Evolutionary conservation across 2,797 vertebrate species (phyloP), one percentile per base, ranked within the genome.

Genomic region (Bradypus variegatus): DNA sequence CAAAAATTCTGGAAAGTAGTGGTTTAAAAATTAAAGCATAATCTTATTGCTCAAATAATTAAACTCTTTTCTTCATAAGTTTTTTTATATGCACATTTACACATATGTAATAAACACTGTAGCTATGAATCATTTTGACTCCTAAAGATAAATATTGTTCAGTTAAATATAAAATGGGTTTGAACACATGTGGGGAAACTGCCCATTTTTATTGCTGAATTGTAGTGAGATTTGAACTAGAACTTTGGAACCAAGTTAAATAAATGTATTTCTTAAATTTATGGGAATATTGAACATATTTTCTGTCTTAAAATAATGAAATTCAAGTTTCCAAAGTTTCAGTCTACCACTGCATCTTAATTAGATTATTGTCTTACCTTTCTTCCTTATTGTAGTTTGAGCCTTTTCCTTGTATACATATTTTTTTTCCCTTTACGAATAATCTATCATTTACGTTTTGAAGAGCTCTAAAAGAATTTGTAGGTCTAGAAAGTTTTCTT

Each of bases 291-390:
- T 62, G 50, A 62, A 77, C 23, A 70, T 33, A 8, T 58, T 80
- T 93, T 90, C 25, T 83, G 13, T 67, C 79, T 76, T 62, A 90
- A 93, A 93, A 55, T 86, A 27, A 72, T 91, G 72, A 88, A 93
- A 65, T 55, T 45, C 80, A 27, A 41, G 75, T 76, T 90, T 90
- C 94, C 75, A 84, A 80, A 90, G 60, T 67, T 18, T 80, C 60
- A 21, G 19, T 75, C 48, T 91, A 83, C n/a, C 41, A 58, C 23
- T 50, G 38, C 29, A 83, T 64, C 38, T 82, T 82, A 60, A 64
- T 78, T 85, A 33, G 62, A 77, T 88, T 91, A 83, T 89, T 94
- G 64, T 87, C 93, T 87, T 86, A 53, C 50, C 19, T 92, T 82
- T 77, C 19, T 75, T 65, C 8, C 21, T 78, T 76, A 33, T 83